Evolutionary conservation across 2,888 invertebrate species (phyloP).

Genomic region (Thysanoteuthis rhombus): DNA sequence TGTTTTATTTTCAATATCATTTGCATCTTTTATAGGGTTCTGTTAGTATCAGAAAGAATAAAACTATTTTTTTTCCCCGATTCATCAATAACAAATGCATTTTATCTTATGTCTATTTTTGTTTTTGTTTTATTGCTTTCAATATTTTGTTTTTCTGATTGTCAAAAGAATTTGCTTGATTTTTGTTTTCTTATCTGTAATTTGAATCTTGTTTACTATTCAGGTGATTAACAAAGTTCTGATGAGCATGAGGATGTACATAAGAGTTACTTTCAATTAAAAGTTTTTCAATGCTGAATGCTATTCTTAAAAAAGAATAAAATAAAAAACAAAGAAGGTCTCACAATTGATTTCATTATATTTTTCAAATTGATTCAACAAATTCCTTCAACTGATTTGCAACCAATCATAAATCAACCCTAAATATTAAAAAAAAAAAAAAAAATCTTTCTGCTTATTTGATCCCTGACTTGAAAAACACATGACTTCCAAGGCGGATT

Average conservation of each 20-base stretch:
- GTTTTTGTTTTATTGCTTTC: background rate
- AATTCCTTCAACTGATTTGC: background rate
- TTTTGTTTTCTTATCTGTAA: background rate
- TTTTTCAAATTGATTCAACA: background rate
- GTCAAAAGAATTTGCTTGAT: background rate
- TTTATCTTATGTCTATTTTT: background rate
- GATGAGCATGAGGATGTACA: too few species aligned
- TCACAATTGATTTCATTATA: too few species aligned
- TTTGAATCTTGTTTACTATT: background rate
- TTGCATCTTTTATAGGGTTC: background rate
- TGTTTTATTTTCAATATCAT: background rate
- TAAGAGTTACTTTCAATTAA: background rate
- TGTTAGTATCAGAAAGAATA: background rate
- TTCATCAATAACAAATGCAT: background rate
- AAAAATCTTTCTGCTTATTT: too few species aligned
- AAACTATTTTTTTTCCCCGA: background rate
- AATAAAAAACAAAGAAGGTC: too few species aligned
- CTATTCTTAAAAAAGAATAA: too few species aligned
- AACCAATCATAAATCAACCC: background rate
- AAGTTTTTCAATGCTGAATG: background rate
- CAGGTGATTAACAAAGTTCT: too few species aligned
- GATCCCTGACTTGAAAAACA: background rate
- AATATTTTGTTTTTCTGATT: background rate
- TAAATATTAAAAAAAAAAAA: background rate
- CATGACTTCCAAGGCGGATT: background rate